Evolutionary conservation across 2,888 invertebrate genomes (phyloP).

Genomic region (Calameuta filiformis): DNA sequence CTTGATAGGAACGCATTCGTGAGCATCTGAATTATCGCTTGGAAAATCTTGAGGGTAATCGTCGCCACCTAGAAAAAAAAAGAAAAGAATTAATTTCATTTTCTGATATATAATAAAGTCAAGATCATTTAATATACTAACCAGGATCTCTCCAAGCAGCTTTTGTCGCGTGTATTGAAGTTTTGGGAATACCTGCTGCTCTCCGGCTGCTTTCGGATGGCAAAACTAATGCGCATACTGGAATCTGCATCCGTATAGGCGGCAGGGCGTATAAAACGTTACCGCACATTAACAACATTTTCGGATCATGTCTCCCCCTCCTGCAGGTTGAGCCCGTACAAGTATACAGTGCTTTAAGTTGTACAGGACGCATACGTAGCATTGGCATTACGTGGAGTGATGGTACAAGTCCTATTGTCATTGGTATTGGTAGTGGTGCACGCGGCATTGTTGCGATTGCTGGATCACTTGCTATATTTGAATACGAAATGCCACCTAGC

Average conservation of each 20-base stretch:
- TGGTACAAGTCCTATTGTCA: neutral
- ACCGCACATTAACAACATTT: neutral
- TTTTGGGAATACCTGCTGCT: neutral
- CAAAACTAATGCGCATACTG: neutral
- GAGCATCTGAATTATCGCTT: slow-evolving; percentile 32
- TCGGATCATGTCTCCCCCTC: neutral
- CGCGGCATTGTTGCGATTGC: neutral
- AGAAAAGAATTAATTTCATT: neutral
- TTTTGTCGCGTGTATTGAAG: neutral
- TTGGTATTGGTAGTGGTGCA: neutral
- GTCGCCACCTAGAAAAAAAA: neutral
- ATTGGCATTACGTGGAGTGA: neutral
- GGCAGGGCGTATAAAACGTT: neutral
- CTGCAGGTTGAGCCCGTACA: neutral
- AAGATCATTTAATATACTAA: neutral
- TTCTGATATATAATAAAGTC: neutral
- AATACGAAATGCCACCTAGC: neutral
- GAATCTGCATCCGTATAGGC: neutral
- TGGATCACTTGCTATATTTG: neutral
- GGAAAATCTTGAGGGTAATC: slow-evolving; percentile 40
- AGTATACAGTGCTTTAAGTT: neutral
- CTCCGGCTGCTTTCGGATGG: neutral
- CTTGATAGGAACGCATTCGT: slow-evolving; percentile 37
- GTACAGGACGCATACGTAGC: neutral
- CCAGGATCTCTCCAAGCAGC: neutral